Base-by-base conservation (phyloP, 1,140 invertebrate genomes). In the Ladona fulva region DNA sequence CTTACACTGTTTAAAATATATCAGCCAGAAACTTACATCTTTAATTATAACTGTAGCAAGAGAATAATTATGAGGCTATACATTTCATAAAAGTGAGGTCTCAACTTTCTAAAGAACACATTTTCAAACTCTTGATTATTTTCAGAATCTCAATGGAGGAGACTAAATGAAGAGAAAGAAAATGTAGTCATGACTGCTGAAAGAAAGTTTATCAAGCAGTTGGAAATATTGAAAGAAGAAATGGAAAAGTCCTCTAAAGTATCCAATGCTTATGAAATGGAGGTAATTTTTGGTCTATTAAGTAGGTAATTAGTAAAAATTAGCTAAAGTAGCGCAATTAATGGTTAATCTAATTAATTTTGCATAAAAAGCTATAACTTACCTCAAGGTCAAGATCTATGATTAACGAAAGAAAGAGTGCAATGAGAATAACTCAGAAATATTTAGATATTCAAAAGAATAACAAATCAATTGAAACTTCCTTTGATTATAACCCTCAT, bases 141-240 rank as follows among this genome's bases (percentile, higher is more conserved):
- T 79, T 12, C 79, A 88, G 87, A 88, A 79, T 81, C 85, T 29
- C 86, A 89, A 81, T 88, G 87, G 83, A 85, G 87, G 66, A 86
- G 87, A 80, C 81, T 89, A 77, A 84, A 85, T 76, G 83, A 86
- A 78, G 88, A 89, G 79, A 87, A 87, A 81, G 86, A 86, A 75
- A 85, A 88, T 81, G 87, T 87, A 0, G 79, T 89, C 59, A 84
- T 86, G 80, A 81, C 84, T 74, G 80, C 88, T 24, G 85, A 87
- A 83, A 84, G 88, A 44, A 85, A 86, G 82, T 87, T 89, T 82
- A 82, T 86, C 76, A 80, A 82, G 25, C 88, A 87, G 83, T 83
- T 87, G 76, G 84, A 86, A 77, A 84, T 84, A 76, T 81, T 88
- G 76, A 78, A 80, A 37, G 77, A 80, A 19, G 79, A 83, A 22